A percentile compares a stretch with the other conserved stretches of the same genome.
Conservation (phyloP, 2,888 invertebrate genomes). For the Luperina nickerlii region DNA sequence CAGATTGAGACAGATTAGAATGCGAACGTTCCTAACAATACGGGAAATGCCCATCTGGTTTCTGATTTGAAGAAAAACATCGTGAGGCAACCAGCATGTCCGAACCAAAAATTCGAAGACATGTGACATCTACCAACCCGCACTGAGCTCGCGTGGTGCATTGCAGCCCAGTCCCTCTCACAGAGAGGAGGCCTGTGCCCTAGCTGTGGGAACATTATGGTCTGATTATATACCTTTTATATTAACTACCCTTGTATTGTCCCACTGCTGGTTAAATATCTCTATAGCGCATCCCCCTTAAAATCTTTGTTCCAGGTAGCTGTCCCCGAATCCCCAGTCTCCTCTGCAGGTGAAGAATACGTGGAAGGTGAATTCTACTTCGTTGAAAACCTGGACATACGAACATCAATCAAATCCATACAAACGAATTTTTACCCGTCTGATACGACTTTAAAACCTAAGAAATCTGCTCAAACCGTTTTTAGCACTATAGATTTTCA, state of each 20-base stretch:
- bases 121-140: background rate
- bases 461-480: slow-evolving; percentile 72
- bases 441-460: slow-evolving; percentile 47
- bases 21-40: no score
- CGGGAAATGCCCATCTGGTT: background rate
- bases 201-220: background rate
- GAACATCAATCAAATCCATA: slow-evolving; percentile 61
- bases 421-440: slow-evolving; percentile 59
- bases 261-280: background rate
- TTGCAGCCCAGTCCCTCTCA: background rate
- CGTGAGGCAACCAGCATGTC: background rate
- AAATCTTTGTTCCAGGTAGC: slow-evolving; percentile 78
- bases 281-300: background rate
- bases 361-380: slow-evolving; percentile 61
- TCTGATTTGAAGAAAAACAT: background rate
- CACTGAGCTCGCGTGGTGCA: background rate
- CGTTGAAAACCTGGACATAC: slow-evolving; percentile 41
- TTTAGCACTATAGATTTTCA: slow-evolving; percentile 68
- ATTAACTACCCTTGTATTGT: background rate
- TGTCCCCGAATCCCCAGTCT: slow-evolving; percentile 70
- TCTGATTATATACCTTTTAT: background rate
- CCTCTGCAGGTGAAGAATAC: slow-evolving; percentile 57
- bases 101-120: background rate
- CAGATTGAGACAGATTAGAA: no score
- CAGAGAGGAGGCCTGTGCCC: background rate